Evolutionary conservation across 2,113 vertebrate genomes (phyloP), one percentile per base, ranked within the genome.

Genomic region (Hydropotes inermis): DNA sequence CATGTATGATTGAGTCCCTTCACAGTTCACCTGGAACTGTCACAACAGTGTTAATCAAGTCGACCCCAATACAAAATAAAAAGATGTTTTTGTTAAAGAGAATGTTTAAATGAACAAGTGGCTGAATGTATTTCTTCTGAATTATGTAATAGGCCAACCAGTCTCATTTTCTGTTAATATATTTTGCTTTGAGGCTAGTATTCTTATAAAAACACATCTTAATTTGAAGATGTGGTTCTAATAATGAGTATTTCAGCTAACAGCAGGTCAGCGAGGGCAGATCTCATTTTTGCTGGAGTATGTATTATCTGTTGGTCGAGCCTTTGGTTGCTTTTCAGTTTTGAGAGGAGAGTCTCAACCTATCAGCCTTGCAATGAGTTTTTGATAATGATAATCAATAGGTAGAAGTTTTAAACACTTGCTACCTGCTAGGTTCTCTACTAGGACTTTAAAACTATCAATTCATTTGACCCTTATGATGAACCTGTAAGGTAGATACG

Each of bases 151-250:
- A 94, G 30, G 70, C 47, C 67, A 94, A 95, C 25, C 7, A 39
- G 55, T 36, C n/a, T 95, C 67, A 78, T 70, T 89, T 92, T 36
- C 43, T 83, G 84, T 82, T 87, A 87, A 47, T 89, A 45, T n/a
- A 55, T 55, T 92, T 96, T 89, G n/a, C 25, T 61, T 82, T 84
- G 39, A 39, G 78, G 87, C 30, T 67, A 79, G 76, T 28, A 47
- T 30, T 95, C 89, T 95, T 78, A 76, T 95, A 55, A 94, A 95
- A 95, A 89, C 23, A 58, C 4, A 67, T 33, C 25, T 83, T 92
- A 89, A 70, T 90, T 88, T 94, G 81, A 92, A 90, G 70, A 45
- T 6, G 7, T 70, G 47, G 5, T 39, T 96, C 81, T 36, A 58
- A 39, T 52, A 92, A 82, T 67, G 79, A 76, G 85, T 15, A 54